Evolutionary conservation across 1,140 invertebrate genomes (phyloP), one percentile per base, ranked within the genome.

Genomic region (Papilio xuthus): DNA sequence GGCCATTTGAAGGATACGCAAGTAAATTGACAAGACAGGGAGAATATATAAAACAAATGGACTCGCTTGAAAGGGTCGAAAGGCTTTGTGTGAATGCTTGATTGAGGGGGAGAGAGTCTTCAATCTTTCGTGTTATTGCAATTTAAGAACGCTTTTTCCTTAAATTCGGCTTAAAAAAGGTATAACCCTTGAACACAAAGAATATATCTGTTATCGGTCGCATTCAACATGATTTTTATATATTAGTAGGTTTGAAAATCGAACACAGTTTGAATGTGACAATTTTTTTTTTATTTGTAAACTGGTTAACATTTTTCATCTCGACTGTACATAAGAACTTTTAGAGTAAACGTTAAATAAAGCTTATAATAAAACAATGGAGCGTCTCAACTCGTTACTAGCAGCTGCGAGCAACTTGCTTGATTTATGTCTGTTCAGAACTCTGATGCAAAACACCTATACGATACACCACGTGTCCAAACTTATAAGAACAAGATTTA

Each of bases 21-120:
- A 47, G n/a, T 73, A 73, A 73, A 73, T 73, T 73, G 71, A 73
- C 71, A 47, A 73, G 69, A 71, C 69, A 71, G 69, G 69, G 69
- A 18, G 71, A 73, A 73, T 73, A 73, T 2, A 50, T 73, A 26
- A 73, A 42, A 73, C 42, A 73, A 73, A 73, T 73, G 71, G 71
- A 15, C 23, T 47, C 41, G 23, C 41, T 28, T 28, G 67, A 73
- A 73, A 73, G 71, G 71, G 71, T 73, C 42, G 23, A 73, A 73
- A 13, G 70, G 71, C 42, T 73, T 26, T 42, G 41, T 73, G 70
- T 71, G 70, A 71, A 71, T 71, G 70, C 70, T 71, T 71, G 71
- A 73, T 73, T 73, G 41, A 23, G 41, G 23, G 70, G 71, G 70
- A 41, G n/a, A 69, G 37, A 70, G n/a, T 47, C 41, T 73, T 73